These are phyloP conservation scores for Bombus waltoni DNA, from an alignment of 1,140 invertebrate species.

Conservation along the genomic window DNA sequence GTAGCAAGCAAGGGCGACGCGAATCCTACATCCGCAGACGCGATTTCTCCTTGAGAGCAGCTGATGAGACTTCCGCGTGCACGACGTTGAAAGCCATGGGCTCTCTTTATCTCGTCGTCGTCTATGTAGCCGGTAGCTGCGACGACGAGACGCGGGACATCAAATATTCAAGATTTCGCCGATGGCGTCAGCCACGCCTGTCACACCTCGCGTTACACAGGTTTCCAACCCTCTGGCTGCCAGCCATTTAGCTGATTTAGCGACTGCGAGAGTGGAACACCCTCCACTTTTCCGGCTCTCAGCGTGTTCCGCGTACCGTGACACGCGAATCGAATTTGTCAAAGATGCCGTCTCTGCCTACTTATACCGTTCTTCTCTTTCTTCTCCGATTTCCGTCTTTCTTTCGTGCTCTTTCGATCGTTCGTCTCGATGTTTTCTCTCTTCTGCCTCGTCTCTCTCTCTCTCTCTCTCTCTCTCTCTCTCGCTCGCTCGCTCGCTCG, in stretches of 20 bases:
- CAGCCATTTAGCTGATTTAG: constrained; percentile 77
- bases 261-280: constrained; percentile 68
- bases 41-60: constrained; percentile 27
- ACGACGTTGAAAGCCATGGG: constrained; percentile 51
- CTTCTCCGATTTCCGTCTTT: constrained; percentile 48
- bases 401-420: constrained; percentile 56
- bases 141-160: constrained; percentile 59
- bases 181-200: constrained; percentile 68
- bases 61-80: constrained; percentile 52
- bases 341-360: constrained; percentile 73
- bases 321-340: constrained; percentile 81
- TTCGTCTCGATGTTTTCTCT: neutral
- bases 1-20: neutral
- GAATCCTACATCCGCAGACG: constrained; percentile 9
- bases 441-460: constrained; percentile 18
- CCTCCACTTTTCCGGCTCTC: constrained; percentile 74
- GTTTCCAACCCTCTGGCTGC: constrained; percentile 63
- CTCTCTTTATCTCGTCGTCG: constrained; percentile 59
- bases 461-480: constrained; percentile 8
- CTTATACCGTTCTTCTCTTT: constrained; percentile 57
- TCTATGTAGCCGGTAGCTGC: constrained; percentile 41
- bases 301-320: constrained; percentile 75
- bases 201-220: constrained; percentile 68
- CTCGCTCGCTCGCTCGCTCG: neutral
- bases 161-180: constrained; percentile 72